phyloP scores from a whole-genome alignment of 2,113 vertebrate genomes.

The Nesoenas mayeri region DNA sequence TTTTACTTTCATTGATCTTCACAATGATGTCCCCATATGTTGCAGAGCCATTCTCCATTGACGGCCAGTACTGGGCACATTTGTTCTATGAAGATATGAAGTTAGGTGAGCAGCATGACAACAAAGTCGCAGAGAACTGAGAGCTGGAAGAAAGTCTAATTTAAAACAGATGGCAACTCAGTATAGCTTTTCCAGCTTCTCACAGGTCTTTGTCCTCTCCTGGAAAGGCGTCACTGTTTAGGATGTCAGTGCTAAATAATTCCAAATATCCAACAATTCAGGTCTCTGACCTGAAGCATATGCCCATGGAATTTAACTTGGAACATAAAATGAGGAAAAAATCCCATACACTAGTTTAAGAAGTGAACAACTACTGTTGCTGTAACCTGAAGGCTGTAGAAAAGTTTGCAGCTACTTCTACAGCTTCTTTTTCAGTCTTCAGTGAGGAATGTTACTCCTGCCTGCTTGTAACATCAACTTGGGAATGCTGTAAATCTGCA shows the following conservation, averaged over 20 bases:
- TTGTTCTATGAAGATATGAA: conserved; percentile 79
- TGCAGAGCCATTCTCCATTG: conserved; percentile 75
- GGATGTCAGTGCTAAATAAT: background rate
- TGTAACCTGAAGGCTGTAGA: background rate
- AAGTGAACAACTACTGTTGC: background rate
- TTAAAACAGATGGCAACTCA: background rate
- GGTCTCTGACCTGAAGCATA: background rate
- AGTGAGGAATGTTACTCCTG: background rate
- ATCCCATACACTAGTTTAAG: background rate
- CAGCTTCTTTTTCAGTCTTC: background rate
- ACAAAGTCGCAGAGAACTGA: background rate
- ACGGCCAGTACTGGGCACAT: conserved; percentile 95
- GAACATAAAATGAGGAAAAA: background rate
- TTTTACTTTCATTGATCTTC: conserved; percentile 81
- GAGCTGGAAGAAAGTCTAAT: background rate
- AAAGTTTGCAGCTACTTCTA: background rate
- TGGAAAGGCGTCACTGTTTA: background rate
- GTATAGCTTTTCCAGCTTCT: background rate
- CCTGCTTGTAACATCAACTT: background rate
- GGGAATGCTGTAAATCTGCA: background rate
- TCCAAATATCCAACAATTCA: background rate
- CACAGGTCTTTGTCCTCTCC: background rate
- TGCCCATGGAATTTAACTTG: background rate
- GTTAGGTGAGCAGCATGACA: background rate
- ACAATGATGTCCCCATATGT: conserved; percentile 86